A percentile compares a stretch with the other conserved stretches of the same genome.
Conservation (phyloP, 2,888 invertebrate species). For the Caenorhabditis wallacei region DNA sequence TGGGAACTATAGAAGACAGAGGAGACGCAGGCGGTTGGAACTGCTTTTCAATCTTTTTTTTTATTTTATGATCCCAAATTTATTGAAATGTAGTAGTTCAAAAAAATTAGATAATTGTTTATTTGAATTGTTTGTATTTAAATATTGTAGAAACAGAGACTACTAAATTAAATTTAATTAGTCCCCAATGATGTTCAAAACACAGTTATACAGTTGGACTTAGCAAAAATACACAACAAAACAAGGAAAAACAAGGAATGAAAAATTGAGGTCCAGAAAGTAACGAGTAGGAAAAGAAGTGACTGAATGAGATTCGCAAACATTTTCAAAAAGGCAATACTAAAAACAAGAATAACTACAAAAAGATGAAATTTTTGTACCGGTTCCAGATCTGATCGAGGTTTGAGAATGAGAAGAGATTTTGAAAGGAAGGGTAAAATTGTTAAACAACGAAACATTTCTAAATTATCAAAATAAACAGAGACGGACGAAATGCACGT, state of each 20-base stretch:
- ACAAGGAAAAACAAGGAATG: conserved; percentile 12
- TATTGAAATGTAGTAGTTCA: conserved; percentile 5
- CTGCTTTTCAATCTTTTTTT: conserved; percentile 15
- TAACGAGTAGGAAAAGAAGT: conserved; percentile 11
- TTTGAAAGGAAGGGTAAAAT: conserved; percentile 18
- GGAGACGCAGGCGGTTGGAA: conserved; percentile 45
- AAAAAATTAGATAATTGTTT: conserved; percentile 17
- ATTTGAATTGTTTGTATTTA: conserved; percentile 28
- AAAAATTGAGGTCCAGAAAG: conserved; percentile 1
- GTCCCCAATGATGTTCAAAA: conserved; percentile 1
- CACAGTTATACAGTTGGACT: conserved; percentile 17
- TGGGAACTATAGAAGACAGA: conserved; percentile 32
- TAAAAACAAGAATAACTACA: conserved; percentile 3
- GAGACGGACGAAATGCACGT: conserved; percentile 49
- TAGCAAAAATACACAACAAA: conserved; percentile 4
- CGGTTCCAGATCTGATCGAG: conserved; percentile 59
- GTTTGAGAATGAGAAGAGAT: conserved; percentile 55
- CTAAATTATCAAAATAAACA: conserved; percentile 14
- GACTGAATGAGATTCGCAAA: conserved; percentile 18
- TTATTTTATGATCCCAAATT: not conserved
- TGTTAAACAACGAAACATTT: conserved; percentile 23
- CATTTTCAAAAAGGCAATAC: conserved; percentile 14
- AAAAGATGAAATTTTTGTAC: conserved; percentile 29
- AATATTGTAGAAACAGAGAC: conserved; percentile 15
- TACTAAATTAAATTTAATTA: not conserved